These are phyloP conservation scores for Zoanthus solanderi DNA, from an alignment of 92 coral and sea anemone species.

Conservation along the genomic window DNA sequence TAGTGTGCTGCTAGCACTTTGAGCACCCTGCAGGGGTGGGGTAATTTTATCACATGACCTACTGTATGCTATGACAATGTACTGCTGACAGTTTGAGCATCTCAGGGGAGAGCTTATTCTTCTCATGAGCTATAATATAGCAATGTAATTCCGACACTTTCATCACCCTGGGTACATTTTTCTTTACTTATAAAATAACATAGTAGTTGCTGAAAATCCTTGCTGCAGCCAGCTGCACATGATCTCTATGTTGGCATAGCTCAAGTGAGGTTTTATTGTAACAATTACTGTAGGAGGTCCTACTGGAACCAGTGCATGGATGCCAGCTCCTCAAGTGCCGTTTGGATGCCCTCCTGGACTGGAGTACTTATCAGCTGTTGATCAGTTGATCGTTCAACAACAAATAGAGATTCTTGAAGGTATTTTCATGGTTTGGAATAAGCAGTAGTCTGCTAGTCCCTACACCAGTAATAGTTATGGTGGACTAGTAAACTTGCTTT, in stretches of 20 bases:
- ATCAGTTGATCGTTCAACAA: conserved; percentile 79
- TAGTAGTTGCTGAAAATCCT: too few relatives aligned
- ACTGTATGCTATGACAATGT: background rate
- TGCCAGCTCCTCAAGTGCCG: conserved; percentile 75
- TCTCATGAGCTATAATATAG: background rate
- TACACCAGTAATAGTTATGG: too few relatives aligned
- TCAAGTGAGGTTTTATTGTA: too few relatives aligned
- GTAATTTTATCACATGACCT: background rate
- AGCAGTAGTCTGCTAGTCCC: too few relatives aligned
- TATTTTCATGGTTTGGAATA: background rate
- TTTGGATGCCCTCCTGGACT: conserved; percentile 86
- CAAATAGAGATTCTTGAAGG: conserved; percentile 84
- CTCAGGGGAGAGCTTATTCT: background rate
- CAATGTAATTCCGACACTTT: background rate
- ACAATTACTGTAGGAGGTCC: conserved; percentile 37
- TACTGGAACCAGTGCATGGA: conserved; percentile 66
- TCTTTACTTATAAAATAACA: too few relatives aligned
- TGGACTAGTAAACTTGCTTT: too few relatives aligned
- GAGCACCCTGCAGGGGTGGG: background rate
- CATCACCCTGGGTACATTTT: too few relatives aligned
- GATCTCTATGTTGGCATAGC: too few relatives aligned
- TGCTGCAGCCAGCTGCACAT: too few relatives aligned
- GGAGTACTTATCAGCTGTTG: conserved; percentile 77
- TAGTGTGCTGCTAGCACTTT: background rate
- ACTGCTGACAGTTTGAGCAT: background rate